Conservation (phyloP, 2,797 vertebrate genomes). For the Eurystomus glaucurus region DNA sequence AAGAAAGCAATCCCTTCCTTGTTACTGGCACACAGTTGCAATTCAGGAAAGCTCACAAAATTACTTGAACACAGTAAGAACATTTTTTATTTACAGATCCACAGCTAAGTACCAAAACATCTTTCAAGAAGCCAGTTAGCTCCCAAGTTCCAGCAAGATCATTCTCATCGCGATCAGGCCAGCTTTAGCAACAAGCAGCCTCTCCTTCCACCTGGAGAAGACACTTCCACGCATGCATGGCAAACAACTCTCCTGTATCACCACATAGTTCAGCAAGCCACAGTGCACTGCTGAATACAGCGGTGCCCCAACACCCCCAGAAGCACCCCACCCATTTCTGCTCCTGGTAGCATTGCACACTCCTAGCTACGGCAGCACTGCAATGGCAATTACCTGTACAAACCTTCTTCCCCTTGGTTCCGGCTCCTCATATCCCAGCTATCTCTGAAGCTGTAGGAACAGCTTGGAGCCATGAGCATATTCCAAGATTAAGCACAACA, state of each 20-base stretch:
- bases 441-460: not conserved
- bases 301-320: accelerated
- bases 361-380: not conserved
- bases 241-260: not conserved
- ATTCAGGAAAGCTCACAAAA: not conserved
- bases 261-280: accelerated
- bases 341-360: not conserved
- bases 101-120: not conserved
- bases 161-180: not conserved
- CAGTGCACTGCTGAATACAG: not conserved
- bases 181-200: not conserved
- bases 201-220: not conserved
- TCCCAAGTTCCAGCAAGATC: not conserved
- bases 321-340: not conserved
- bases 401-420: not conserved
- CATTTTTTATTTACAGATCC: not conserved
- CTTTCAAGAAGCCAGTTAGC: not conserved
- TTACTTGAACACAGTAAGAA: not conserved
- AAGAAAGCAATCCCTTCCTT: not conserved
- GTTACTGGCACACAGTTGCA: not conserved
- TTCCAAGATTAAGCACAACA: not conserved
- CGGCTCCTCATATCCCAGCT: not conserved
- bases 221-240: accelerated
- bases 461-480: not conserved
- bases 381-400: not conserved